Base-by-base conservation (phyloP, 2,113 vertebrate species). In the Suricata suricatta region DNA sequence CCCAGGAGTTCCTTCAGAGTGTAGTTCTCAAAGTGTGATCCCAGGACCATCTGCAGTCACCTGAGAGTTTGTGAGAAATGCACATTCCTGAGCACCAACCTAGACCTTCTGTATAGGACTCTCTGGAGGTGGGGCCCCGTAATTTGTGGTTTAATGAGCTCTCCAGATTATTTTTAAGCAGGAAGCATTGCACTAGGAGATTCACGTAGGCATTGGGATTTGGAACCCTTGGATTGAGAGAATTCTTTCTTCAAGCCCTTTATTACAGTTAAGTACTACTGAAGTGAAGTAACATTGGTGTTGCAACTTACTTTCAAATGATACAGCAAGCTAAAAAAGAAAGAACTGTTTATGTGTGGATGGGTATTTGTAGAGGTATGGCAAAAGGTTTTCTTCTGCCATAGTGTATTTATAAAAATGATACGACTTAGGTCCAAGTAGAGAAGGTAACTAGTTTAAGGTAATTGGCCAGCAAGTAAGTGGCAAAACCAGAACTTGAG, bases 261-360 rank as follows among this genome's bases (percentile, higher is more conserved):
- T 88, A 74, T 91, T 83, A 71, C 88, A 94, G 50, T 50, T 50
- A 90, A 57, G 54, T 64, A 86, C 2, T 47, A 41, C 19, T 82
- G 25, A 64, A 93, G 35, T 95, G 52, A 92, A 96, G 21, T 79
- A 15, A 27, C 64, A 38, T 47, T 85, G 35, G 63, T 93, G 27
- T 84, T 88, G 19, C 35, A 86, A 25, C 38, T 91, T 86, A 76
- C n/a, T 95, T 96, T 90, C 54, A 95, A 74, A 88, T 86, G 31
- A 35, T 54, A 96, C 90, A 92, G 54, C 27, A 60, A 87, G 68
- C 21, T 14, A 66, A 63, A 84, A 64, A 95, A 84, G 13, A 21
- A 63, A 13, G 71, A 50, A 19, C 44, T 35, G 0, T 47, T 50
- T 15, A 10, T 35, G 4, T 74, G 5, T 66, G 3, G 64, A n/a